Base-by-base conservation (phyloP, 2,888 invertebrate species). In the Acheta domesticus region DNA sequence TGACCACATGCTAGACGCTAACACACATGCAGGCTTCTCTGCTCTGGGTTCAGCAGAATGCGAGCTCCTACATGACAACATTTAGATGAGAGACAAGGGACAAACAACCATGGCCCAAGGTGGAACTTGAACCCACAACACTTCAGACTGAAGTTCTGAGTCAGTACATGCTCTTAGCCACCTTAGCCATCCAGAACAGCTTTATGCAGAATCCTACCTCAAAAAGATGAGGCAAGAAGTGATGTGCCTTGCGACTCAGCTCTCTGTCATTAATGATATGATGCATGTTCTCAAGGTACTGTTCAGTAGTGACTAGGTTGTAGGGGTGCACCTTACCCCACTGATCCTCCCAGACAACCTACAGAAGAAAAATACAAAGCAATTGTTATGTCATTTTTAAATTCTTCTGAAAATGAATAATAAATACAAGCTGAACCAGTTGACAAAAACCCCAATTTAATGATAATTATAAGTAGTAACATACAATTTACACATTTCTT, bases 291-390 rank as follows among this genome's bases (percentile, higher is more conserved):
- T 92, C 91, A 23, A 96, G 86, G 84, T 95, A 95, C 86, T 93
- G 93, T 85, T 95, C 94, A 75, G 94, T 92, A 0, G 93, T 93
- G 11, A 95, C 92, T 84, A 93, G 89, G 89, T 95, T 94, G 86
- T 95, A 95, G 0, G 93, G 93, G 83, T 91, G 92, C 50, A 94
- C 90, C 83, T 92, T 93, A 8, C 95, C 95, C 92, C 94, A 95
- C 84, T 94, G 93, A 85, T 93, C 93, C 84, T 93, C 81, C 81
- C 81, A 81, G 12, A 81, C 80, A 49, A 77, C 76, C 81, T 81
- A 80, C 3, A 75, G 23, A 21, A 23, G 36, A 20, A 23, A 23
- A n/a, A 20, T 21, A 21, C 8, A 75, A 14, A 75, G 16, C 8
- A 75, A 0, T 2, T 62, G 14, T 62, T 16, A 36, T 36, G 8